Evolutionary conservation across 2,113 vertebrate species (phyloP), one percentile per base, ranked within the genome.

Genomic region (Rhinoptilus africanus): DNA sequence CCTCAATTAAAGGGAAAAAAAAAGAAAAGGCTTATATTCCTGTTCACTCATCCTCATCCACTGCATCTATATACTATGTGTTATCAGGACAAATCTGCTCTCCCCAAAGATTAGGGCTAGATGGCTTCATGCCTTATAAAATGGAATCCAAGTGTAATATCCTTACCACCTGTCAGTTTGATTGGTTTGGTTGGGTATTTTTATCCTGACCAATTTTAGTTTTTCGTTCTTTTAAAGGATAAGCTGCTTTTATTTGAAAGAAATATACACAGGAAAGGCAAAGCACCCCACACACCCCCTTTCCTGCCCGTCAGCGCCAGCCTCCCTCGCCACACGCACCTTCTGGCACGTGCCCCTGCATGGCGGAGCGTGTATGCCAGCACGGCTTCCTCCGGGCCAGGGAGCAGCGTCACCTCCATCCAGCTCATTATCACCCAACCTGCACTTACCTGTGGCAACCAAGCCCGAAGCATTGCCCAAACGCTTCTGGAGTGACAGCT

Each of bases 391-490:
- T 72, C 54, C 2, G 20, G 63, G 92, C 92, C 91, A 89, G 88
- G 75, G 77, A 77, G 60, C 80, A 5, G 90, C 48, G n/a, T 96
- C 91, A 95, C 26, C 92, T 64, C 77, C 92, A 80, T 60, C 80
- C 92, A 77, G 66, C 93, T 75, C 95, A 73, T 24, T 10, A 34
- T 14, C 91, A 57, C 74, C 50, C 85, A 90, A 56, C 93, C 96
- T 64, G 62, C 90, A 64, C 81, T 92, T 71, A 97, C 96, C 92
- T 93, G 95, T 8, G 92, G 41, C 93, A 79, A 51, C 69, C 63
- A 32, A 83, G 93, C 97, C 94, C 34, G 9, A 23, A 77, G 91
- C 93, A 63, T 19, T 37, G 92, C 91, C 89, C 68, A 37, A 67
- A 78, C 59, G 2, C 89, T 57, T 88, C 4, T n/a, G 71, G 20